Evolutionary conservation across 2,113 vertebrate genomes (phyloP).

Genomic region (Anolis carolinensis): DNA sequence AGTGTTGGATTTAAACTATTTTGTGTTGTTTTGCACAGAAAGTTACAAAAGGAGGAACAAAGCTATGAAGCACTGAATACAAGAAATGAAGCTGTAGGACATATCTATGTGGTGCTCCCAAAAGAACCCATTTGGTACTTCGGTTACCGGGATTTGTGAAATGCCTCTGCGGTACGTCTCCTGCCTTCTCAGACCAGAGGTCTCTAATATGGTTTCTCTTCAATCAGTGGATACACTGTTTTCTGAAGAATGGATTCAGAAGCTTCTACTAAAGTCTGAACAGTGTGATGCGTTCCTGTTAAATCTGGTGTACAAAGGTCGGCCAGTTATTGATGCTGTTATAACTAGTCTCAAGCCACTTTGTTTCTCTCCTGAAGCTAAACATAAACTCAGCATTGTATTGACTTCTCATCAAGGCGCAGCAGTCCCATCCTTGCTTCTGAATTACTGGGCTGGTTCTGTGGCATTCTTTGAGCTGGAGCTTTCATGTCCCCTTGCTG

Average conservation of each 20-base stretch:
- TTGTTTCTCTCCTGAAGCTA: slow-evolving; percentile 36
- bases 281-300: slow-evolving; percentile 27
- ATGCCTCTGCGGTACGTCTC: slow-evolving; percentile 38
- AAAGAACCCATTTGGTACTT: slow-evolving; percentile 29
- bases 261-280: slow-evolving; percentile 22
- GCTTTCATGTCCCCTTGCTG: slow-evolving; percentile 58
- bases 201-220: slow-evolving; percentile 4
- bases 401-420: slow-evolving; percentile 12
- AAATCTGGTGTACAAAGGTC: slow-evolving; percentile 17
- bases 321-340: slow-evolving; percentile 34
- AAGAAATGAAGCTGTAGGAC: slow-evolving; percentile 57
- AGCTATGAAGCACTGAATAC: slow-evolving; percentile 9
- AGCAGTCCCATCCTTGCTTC: slow-evolving; percentile 18
- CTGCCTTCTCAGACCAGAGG: not conserved
- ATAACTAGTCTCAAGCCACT: slow-evolving; percentile 37
- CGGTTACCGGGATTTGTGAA: slow-evolving; percentile 32
- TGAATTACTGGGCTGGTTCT: slow-evolving; percentile 2
- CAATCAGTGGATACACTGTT: slow-evolving; percentile 4
- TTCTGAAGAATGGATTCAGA: slow-evolving; percentile 30
- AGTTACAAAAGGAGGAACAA: slow-evolving; percentile 65
- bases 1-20: not conserved
- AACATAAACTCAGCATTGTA: slow-evolving; percentile 19
- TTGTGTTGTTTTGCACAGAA: not conserved
- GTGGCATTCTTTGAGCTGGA: slow-evolving; percentile 55
- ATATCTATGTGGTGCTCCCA: slow-evolving; percentile 40